These are phyloP conservation scores for Cyanistes caeruleus DNA, from an alignment of 2,113 vertebrate species.

Conservation along the genomic window DNA sequence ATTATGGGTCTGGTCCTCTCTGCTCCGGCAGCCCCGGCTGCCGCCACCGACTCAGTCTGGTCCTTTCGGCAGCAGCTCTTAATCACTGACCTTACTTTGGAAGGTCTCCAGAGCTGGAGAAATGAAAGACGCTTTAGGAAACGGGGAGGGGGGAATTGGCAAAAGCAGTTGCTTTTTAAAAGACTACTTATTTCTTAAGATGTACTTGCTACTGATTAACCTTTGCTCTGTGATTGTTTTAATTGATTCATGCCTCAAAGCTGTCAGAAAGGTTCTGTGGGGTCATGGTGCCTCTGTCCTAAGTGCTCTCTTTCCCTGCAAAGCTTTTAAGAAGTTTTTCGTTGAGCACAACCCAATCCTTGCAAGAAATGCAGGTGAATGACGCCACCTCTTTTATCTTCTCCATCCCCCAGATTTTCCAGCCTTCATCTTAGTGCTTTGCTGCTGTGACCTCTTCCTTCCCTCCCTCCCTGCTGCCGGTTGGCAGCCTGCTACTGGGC, in stretches of 20 bases:
- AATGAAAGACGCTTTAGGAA: slow-evolving; percentile 11
- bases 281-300: not conserved
- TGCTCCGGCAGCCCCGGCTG: not conserved
- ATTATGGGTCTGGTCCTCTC: not conserved
- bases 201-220: slow-evolving; percentile 23
- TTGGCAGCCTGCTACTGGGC: not conserved
- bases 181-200: slow-evolving; percentile 8
- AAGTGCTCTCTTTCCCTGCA: not conserved
- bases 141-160: not conserved
- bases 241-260: not conserved
- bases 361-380: not conserved
- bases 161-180: not conserved
- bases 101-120: not conserved
- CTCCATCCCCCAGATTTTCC: not conserved
- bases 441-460: not conserved
- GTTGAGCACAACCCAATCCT: not conserved
- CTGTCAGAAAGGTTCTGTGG: not conserved
- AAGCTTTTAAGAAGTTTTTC: not conserved
- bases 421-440: not conserved
- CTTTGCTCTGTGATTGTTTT: not conserved
- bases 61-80: not conserved
- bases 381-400: not conserved
- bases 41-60: not conserved
- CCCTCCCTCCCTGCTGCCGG: not conserved
- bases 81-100: slow-evolving; percentile 7